phyloP scores from a whole-genome alignment of 2,888 invertebrate species.

The Mantis religiosa region DNA sequence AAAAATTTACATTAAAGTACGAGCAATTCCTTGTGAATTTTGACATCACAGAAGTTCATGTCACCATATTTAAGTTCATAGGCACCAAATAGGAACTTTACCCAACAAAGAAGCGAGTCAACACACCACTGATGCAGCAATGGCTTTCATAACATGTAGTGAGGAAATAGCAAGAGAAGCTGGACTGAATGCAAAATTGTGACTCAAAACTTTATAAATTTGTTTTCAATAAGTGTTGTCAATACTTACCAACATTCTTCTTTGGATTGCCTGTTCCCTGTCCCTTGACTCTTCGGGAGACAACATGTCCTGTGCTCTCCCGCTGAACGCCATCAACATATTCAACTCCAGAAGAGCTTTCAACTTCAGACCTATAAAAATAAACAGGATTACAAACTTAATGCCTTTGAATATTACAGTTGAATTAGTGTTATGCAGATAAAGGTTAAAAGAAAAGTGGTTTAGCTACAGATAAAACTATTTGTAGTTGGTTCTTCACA shows the following conservation, averaged over 20 bases:
- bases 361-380: conserved; percentile 31
- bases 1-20: too few species aligned
- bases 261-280: conserved; percentile 43
- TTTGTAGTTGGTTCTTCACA: too few species aligned
- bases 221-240: not conserved
- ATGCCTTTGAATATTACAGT: not conserved
- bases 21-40: too few species aligned
- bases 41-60: too few species aligned
- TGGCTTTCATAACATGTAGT: too few species aligned
- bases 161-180: too few species aligned
- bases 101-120: too few species aligned
- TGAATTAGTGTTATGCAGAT: not conserved
- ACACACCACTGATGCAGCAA: too few species aligned
- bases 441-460: too few species aligned
- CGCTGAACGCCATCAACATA: conserved; percentile 37
- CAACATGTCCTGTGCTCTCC: conserved; percentile 32
- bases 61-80: too few species aligned
- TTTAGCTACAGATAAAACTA: too few species aligned
- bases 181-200: not conserved
- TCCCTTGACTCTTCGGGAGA: conserved; percentile 3
- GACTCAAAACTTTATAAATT: not conserved
- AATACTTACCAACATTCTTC: conserved; percentile 41
- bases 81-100: too few species aligned
- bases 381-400: not conserved
- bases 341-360: conserved; percentile 33